A percentile compares a stretch with the other conserved stretches of the same genome.
Conservation (phyloP, 2,797 vertebrate genomes). For the Anableps anableps region DNA sequence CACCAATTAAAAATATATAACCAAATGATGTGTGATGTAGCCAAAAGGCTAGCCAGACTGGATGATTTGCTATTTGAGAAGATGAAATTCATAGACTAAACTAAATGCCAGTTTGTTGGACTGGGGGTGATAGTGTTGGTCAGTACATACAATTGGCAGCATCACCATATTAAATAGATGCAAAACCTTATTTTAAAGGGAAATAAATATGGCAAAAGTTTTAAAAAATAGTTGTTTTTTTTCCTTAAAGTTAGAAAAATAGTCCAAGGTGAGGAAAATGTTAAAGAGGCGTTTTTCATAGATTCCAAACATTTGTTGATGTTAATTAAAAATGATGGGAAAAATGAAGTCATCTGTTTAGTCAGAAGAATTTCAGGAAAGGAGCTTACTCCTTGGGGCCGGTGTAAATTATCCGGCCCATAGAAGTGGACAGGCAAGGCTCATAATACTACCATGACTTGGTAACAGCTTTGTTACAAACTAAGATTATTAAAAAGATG, state of each 20-base stretch:
- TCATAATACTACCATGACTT: constrained; percentile 73
- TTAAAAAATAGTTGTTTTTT: background rate
- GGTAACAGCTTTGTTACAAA: constrained; percentile 83
- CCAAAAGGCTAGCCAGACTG: background rate
- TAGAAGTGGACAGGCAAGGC: constrained; percentile 61
- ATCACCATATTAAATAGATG: background rate
- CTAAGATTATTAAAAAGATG: constrained; percentile 82
- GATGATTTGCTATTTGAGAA: background rate
- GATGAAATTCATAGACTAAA: background rate
- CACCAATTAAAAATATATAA: background rate
- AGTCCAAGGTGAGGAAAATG: constrained; percentile 21
- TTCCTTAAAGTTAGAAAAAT: background rate
- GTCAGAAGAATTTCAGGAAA: constrained; percentile 70
- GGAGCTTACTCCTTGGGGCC: constrained; percentile 67
- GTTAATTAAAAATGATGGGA: constrained; percentile 68
- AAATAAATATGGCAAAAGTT: background rate
- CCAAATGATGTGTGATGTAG: too few relatives aligned
- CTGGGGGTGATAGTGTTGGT: background rate
- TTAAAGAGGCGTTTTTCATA: constrained; percentile 30
- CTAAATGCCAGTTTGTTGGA: background rate
- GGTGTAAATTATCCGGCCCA: constrained; percentile 73
- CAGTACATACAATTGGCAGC: background rate
- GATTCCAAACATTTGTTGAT: constrained; percentile 51
- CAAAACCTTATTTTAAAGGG: background rate
- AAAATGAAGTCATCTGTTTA: constrained; percentile 77